Evolutionary conservation across 2,113 vertebrate species (phyloP), one percentile per base, ranked within the genome.

Genomic region (Holacanthus passer): DNA sequence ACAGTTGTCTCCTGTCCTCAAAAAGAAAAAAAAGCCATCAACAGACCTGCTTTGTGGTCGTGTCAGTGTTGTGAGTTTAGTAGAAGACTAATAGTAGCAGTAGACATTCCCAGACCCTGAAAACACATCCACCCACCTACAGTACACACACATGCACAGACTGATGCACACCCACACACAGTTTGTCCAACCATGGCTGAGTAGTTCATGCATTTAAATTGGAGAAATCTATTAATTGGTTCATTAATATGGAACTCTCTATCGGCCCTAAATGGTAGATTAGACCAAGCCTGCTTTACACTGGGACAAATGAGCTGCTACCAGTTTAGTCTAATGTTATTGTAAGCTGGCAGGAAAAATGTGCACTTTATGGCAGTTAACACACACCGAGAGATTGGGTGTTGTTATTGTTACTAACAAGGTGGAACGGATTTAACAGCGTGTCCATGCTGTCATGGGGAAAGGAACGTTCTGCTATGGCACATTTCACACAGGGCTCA

Each of bases 381-480:
- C 79, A 60, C 78, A 77, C 67, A 66, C 32, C 2, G 0, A 50
- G 53, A 81, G 79, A 69, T n/a, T 52, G 48, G 31, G 19, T 85
- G 70, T 83, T 71, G 79, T 74, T 86, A 82, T 79, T 65, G 65
- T 70, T 79, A 70, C 79, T 84, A 86, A 89, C 83, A 85, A 88
- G 85, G 87, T 81, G 62, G 83, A 91, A 86, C 60, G 17, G 87
- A 67, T 70, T 84, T 84, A 82, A 83, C 77, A 79, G 83, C 77
- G 19, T 83, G 80, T 85, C 80, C 29, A 27, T 75, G 73, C 67
- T 27, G 83, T 82, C 84, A 63, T 27, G 35, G 70, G n/a, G 68
- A 72, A 78, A 77, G 27, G 45, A 58, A 58, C 27, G 7, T 69
- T 83, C 20, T 35, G 73, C 84, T 48, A 27, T 78, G 80, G 73